Base-by-base conservation (phyloP, 2,888 invertebrate genomes). In the Tubulanus polymorphus region DNA sequence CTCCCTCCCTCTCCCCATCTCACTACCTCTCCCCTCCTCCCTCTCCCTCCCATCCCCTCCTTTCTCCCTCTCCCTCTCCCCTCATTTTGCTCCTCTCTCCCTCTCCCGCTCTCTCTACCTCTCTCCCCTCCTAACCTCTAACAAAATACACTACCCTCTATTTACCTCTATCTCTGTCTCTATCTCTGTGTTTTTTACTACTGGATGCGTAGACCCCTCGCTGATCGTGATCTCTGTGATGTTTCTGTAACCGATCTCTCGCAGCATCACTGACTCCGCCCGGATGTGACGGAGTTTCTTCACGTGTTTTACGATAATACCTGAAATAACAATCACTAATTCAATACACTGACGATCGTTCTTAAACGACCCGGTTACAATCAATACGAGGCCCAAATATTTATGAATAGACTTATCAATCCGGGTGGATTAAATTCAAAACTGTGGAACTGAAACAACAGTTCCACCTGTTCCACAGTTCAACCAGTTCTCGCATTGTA, bases 221-320 rank as follows among this genome's bases (percentile, higher is more conserved):
- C n/a, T n/a, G n/a, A 63, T 87, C 86, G 74, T 84, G 84, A 52
- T 85, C 81, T 57, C 68, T 63, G 35, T 76, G 64, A 57, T 66
- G 60, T 45, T 88, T 86, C 30, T 87, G 79, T 71, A 90, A 82
- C 47, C 90, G 84, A 67, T 87, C 86, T 55, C 87, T 83, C 0
- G 90, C 91, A 73, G 87, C 86, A 55, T 86, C 85, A 28, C 90
- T 90, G 25, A 95, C 88, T 3, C 95, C 95, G 3, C 94, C 95
- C 0, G 94, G 93, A 72, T 95, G 87, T 0, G 94, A 90, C 0
- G 96, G 96, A 0, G 95, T 95, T 81, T 96, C 95, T 69, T 88
- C 88, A 67, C 87, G 85, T 12, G 87, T 84, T 49, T 85, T 83
- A 48, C 95, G 85, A 71, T 93, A 90, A 75, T 90, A 87, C 56